phyloP scores from a whole-genome alignment of 2,113 vertebrate species.

The Sciurus niger region DNA sequence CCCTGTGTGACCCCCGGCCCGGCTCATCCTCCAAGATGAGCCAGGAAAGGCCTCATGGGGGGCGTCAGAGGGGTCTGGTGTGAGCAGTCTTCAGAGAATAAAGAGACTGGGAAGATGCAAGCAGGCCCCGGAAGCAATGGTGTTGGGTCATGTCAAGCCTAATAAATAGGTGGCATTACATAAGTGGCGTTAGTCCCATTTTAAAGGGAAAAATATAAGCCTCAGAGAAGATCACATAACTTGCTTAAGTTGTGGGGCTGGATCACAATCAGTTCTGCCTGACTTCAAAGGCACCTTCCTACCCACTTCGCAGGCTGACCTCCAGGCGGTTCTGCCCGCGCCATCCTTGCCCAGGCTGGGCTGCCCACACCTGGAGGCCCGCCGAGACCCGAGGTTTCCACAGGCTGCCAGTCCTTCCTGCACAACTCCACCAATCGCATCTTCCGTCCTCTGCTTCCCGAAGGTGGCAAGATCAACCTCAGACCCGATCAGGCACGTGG shows the following conservation, averaged over 20 bases:
- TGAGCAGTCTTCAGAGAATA: neutral
- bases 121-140: accelerated
- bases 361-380: neutral
- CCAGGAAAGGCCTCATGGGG: neutral
- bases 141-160: neutral
- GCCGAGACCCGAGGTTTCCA: neutral
- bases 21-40: neutral
- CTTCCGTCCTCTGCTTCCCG: neutral
- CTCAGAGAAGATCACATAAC: neutral
- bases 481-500: neutral
- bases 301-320: neutral
- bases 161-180: neutral
- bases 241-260: neutral
- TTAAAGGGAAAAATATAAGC: neutral
- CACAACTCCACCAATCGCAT: neutral
- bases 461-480: neutral
- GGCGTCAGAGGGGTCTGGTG: neutral
- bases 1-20: neutral
- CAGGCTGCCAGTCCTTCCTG: neutral
- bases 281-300: neutral
- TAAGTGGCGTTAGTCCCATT: neutral
- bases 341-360: neutral
- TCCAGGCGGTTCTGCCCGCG: too few relatives aligned
- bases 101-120: too few relatives aligned
- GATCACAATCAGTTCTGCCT: neutral